These are phyloP conservation scores for Sturnus vulgaris DNA, from an alignment of 2,113 vertebrate genomes.

Conservation along the genomic window DNA sequence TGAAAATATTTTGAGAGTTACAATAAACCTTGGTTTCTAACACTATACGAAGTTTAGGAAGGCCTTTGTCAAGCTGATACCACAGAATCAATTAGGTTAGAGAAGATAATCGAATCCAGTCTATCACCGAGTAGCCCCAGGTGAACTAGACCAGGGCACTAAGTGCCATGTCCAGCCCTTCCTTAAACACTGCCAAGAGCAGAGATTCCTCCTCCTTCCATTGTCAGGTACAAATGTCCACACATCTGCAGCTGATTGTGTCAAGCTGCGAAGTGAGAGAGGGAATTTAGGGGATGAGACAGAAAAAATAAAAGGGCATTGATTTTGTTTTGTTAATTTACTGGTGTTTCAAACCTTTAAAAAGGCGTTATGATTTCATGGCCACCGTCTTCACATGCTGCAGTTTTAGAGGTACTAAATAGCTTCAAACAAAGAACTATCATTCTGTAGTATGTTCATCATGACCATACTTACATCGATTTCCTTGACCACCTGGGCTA, in stretches of 20 bases:
- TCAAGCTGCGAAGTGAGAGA: neutral
- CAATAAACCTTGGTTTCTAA: accelerated
- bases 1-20: neutral
- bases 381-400: neutral
- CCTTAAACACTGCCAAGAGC: neutral
- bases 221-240: neutral
- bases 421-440: neutral
- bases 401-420: neutral
- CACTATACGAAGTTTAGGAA: neutral
- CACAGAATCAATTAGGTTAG: neutral
- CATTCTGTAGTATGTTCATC: neutral
- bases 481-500: neutral
- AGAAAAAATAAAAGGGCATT: neutral
- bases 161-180: neutral
- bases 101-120: neutral
- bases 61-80: neutral
- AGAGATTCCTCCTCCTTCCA: neutral
- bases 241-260: neutral
- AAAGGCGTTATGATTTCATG: neutral
- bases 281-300: neutral
- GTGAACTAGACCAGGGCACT: neutral
- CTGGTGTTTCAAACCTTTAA: neutral
- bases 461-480: neutral
- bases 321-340: neutral
- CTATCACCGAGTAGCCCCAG: neutral